A percentile compares a stretch with the other conserved stretches of the same genome.
Conservation (phyloP, 23 tunicate species). For the Clavelina lepadiformis region DNA sequence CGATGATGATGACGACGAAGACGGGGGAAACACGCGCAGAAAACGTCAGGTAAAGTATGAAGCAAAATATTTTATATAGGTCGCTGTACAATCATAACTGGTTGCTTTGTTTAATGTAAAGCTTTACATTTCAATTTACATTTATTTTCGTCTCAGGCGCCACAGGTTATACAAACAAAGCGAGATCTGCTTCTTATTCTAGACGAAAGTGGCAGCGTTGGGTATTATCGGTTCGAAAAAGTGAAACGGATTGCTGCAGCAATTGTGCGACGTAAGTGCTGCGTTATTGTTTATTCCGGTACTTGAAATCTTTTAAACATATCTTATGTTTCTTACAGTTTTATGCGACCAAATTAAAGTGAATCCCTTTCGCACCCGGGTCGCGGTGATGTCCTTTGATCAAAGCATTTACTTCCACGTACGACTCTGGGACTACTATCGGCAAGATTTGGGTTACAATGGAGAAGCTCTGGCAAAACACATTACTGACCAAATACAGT, state of each 20-base stretch:
- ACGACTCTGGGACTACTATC: background rate
- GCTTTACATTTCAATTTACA: background rate
- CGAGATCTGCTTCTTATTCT: slow-evolving; percentile 58
- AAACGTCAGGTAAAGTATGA: too few species aligned
- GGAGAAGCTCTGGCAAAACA: too few species aligned
- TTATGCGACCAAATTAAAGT: slow-evolving; percentile 50
- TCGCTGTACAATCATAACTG: too few species aligned
- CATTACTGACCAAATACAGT: too few species aligned
- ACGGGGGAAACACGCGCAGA: too few species aligned
- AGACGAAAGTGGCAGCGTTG: slow-evolving; percentile 70
- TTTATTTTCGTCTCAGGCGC: background rate
- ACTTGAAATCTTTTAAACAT: too few species aligned
- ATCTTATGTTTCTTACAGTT: too few species aligned
- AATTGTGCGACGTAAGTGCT: slow-evolving; percentile 45
- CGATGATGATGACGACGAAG: too few species aligned
- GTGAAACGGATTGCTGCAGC: slow-evolving; percentile 55
- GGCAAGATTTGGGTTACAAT: too few species aligned
- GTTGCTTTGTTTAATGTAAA: background rate
- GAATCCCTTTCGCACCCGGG: slow-evolving; percentile 33
- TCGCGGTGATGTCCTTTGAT: slow-evolving; percentile 48
- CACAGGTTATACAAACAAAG: slow-evolving; percentile 10
- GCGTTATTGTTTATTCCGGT: too few species aligned
- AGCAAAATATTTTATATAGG: too few species aligned
- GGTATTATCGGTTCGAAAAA: slow-evolving; percentile 17
- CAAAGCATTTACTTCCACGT: slow-evolving; percentile 17